These are phyloP conservation scores for Microdon myrmicae DNA, from an alignment of 2,888 invertebrate genomes.

Conservation along the genomic window DNA sequence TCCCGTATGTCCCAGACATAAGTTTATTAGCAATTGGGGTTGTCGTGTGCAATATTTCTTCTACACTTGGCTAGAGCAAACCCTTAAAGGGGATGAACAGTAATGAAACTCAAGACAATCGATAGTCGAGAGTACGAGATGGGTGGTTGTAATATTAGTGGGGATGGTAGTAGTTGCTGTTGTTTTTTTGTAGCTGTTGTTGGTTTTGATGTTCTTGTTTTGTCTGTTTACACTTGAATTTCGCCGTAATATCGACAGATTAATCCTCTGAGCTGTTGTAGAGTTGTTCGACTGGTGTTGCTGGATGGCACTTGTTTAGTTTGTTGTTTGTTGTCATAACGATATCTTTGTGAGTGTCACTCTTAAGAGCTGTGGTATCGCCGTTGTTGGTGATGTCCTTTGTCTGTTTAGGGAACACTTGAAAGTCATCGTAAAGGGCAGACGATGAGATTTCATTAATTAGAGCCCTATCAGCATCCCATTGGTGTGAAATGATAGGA, in stretches of 20 bases:
- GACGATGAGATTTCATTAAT: slow-evolving; percentile 43
- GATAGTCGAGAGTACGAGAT: background rate
- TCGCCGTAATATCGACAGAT: slow-evolving; percentile 15
- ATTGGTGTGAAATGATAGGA: slow-evolving; percentile 33
- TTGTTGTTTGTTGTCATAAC: slow-evolving; percentile 39
- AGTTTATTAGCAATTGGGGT: background rate
- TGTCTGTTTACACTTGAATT: slow-evolving; percentile 14
- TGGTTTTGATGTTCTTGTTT: slow-evolving; percentile 21
- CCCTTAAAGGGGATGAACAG: background rate
- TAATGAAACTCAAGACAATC: slow-evolving; percentile 9
- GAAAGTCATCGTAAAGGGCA: slow-evolving; percentile 41
- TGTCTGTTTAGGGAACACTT: slow-evolving; percentile 30
- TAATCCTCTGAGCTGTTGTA: slow-evolving; percentile 35
- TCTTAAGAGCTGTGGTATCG: slow-evolving; percentile 19
- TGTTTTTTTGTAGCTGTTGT: no score
- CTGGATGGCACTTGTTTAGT: slow-evolving; percentile 29
- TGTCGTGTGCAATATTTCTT: slow-evolving; percentile 6
- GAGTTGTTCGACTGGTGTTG: slow-evolving; percentile 27
- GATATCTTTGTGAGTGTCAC: slow-evolving; percentile 14
- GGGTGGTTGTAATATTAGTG: no score
- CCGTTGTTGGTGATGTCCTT: slow-evolving; percentile 8
- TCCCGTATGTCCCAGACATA: slow-evolving; percentile 13
- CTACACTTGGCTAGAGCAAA: background rate
- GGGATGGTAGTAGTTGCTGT: slow-evolving; percentile 1
- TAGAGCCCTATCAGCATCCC: slow-evolving; percentile 44